Conservation (phyloP, 2,113 vertebrate species). For the Amazona vittata region DNA sequence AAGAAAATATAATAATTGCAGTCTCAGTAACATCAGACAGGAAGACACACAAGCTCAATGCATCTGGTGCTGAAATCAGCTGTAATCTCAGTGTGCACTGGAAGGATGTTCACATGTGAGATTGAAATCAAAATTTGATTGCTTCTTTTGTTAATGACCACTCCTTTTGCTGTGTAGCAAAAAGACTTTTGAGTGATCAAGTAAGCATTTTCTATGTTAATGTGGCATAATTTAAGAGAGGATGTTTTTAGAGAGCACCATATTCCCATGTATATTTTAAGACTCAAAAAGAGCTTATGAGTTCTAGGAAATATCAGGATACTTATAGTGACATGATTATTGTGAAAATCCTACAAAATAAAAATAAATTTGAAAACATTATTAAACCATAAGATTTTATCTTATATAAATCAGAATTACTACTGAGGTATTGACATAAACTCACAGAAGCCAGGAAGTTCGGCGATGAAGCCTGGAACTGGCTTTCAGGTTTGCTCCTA, state of each 20-base stretch:
- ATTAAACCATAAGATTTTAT: neutral
- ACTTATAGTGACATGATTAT: neutral
- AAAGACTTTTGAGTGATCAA: neutral
- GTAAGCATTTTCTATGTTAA: neutral
- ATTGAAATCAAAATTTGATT: neutral
- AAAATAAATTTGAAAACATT: neutral
- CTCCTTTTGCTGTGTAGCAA: neutral
- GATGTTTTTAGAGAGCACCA: neutral
- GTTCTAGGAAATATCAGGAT: neutral
- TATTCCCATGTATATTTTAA: neutral
- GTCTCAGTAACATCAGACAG: neutral
- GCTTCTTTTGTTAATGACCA: neutral
- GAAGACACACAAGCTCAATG: neutral
- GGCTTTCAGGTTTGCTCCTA: neutral
- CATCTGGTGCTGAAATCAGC: neutral
- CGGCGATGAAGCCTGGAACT: neutral
- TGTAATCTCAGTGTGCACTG: neutral
- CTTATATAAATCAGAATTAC: neutral
- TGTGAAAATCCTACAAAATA: neutral
- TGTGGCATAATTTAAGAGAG: neutral
- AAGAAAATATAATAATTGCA: neutral
- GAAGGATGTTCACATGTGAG: neutral
- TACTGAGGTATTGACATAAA: neutral
- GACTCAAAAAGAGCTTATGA: neutral
- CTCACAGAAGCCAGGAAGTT: neutral